A percentile compares a stretch with the other conserved stretches of the same genome.
phyloP scores from a whole-genome alignment of 2,797 vertebrate genomes.

The Margarornis squamiger region DNA sequence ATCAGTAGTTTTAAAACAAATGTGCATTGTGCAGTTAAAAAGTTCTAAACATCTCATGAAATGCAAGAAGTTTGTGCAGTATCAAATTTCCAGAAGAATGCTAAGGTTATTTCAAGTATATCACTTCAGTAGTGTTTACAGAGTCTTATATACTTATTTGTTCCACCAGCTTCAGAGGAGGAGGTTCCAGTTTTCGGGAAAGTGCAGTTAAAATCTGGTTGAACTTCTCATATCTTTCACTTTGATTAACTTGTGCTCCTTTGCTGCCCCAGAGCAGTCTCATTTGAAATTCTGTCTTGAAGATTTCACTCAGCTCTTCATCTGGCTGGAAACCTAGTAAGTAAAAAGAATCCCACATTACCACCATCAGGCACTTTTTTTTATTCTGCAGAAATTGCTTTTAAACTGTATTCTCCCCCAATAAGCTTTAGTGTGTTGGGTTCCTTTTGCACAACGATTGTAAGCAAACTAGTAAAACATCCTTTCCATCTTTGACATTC shows the following conservation, averaged over 20 bases:
- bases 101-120: slow-evolving; percentile 47
- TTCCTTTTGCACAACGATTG: background rate
- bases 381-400: background rate
- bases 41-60: slow-evolving; percentile 57
- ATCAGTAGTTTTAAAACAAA: slow-evolving; percentile 78
- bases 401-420: background rate
- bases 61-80: slow-evolving; percentile 46
- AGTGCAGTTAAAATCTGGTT: slow-evolving; percentile 93
- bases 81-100: slow-evolving; percentile 9
- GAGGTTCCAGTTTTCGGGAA: slow-evolving; percentile 92
- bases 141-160: slow-evolving; percentile 37
- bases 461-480: background rate
- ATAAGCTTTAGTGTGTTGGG: background rate
- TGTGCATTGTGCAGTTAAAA: slow-evolving; percentile 72
- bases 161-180: slow-evolving; percentile 68
- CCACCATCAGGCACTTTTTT: background rate
- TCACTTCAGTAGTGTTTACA: background rate
- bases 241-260: slow-evolving; percentile 91
- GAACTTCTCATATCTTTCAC: slow-evolving; percentile 92
- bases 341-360: slow-evolving; percentile 3
- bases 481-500: background rate
- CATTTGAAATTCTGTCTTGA: slow-evolving; percentile 96
- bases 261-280: slow-evolving; percentile 96
- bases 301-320: slow-evolving; percentile 90
- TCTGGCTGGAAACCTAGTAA: slow-evolving; percentile 86